A percentile compares a stretch with the other conserved stretches of the same genome.
phyloP scores from a whole-genome alignment of 2,888 invertebrate genomes.

The Itoplectis maculator region DNA sequence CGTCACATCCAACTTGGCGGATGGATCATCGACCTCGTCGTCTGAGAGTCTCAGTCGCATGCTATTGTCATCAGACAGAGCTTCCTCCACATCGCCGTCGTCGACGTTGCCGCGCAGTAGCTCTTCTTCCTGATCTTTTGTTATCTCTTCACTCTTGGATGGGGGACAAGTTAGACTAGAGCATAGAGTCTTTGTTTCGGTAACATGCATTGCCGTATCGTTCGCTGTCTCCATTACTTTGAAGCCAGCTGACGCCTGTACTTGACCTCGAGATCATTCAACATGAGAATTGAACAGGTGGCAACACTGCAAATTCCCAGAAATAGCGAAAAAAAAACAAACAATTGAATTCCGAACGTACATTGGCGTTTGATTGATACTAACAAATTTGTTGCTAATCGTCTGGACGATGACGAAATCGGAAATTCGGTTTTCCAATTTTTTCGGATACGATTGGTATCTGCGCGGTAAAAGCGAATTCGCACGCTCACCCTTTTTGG shows the following conservation, averaged over 20 bases:
- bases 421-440: background rate
- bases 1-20: constrained; percentile 16
- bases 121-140: constrained; percentile 78
- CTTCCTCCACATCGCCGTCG: constrained; percentile 79
- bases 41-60: constrained; percentile 82
- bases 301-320: constrained; percentile 46
- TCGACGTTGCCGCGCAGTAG: constrained; percentile 76
- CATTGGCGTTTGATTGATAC: background rate
- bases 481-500: background rate
- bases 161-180: constrained; percentile 70
- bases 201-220: constrained; percentile 74
- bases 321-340: constrained; percentile 31
- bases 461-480: background rate
- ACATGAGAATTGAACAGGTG: constrained; percentile 52
- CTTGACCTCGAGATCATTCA: constrained; percentile 51
- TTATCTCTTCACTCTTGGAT: constrained; percentile 72
- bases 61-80: constrained; percentile 79
- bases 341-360: constrained; percentile 35
- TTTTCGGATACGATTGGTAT: background rate
- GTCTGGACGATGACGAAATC: background rate
- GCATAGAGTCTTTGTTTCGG: constrained; percentile 73
- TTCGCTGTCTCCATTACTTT: constrained; percentile 78
- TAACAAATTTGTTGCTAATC: background rate
- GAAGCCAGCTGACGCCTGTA: constrained; percentile 50
- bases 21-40: constrained; percentile 76